Percentiles rank a stretch among this genome's conserved stretches.
These are phyloP conservation scores for Discoglossus pictus DNA, from an alignment of 2,797 vertebrate genomes.

Conservation along the genomic window DNA sequence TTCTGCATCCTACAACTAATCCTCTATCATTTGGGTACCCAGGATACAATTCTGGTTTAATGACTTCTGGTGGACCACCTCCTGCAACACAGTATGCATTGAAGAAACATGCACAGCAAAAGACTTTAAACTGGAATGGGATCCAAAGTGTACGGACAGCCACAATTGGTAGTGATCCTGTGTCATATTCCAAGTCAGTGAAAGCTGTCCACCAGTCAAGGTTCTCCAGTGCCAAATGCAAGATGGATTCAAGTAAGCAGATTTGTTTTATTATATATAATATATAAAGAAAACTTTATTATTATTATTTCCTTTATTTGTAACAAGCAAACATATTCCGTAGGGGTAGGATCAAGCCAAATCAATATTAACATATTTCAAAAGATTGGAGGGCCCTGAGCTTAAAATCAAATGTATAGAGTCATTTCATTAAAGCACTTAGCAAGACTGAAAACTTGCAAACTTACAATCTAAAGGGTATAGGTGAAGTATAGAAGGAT, in stretches of 20 bases:
- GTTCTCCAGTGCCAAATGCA: slow-evolving; percentile 25
- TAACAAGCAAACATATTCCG: too few relatives aligned
- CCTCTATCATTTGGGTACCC: neutral
- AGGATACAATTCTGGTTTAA: slow-evolving; percentile 18
- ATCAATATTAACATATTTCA: too few relatives aligned
- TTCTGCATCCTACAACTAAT: slow-evolving; percentile 1
- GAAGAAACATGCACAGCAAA: slow-evolving; percentile 12
- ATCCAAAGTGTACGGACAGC: neutral
- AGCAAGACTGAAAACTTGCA: too few relatives aligned
- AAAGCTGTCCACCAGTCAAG: slow-evolving; percentile 20
- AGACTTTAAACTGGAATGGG: slow-evolving; percentile 43
- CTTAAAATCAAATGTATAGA: too few relatives aligned
- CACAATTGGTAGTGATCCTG: slow-evolving; percentile 2
- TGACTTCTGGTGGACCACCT: slow-evolving; percentile 31
- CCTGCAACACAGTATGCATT: slow-evolving; percentile 25
- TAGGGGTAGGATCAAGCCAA: too few relatives aligned
- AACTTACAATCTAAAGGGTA: too few relatives aligned
- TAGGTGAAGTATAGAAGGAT: too few relatives aligned
- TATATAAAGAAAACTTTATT: too few relatives aligned
- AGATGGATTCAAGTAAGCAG: slow-evolving; percentile 39
- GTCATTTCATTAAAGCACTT: too few relatives aligned
- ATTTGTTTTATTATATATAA: neutral
- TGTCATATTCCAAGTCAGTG: slow-evolving; percentile 27
- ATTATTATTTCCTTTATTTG: too few relatives aligned
- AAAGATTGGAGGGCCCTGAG: too few relatives aligned